These are phyloP conservation scores for Ophion ventricosus DNA, from an alignment of 2,888 invertebrate species.

Conservation along the genomic window DNA sequence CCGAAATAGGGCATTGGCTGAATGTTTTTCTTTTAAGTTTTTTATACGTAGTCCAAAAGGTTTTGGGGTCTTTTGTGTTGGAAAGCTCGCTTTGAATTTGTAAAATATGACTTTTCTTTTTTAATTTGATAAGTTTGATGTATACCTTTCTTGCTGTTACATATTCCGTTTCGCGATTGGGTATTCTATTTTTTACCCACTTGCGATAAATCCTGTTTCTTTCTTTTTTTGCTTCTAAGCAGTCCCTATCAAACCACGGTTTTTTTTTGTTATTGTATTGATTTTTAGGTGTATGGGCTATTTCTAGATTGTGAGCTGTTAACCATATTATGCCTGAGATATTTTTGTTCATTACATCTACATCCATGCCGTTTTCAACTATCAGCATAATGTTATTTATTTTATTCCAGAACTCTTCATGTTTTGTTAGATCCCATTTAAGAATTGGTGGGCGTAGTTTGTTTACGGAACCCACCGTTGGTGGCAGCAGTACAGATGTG, in stretches of 20 bases:
- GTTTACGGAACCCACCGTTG: no score
- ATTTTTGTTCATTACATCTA: background rate
- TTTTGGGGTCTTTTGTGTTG: no score
- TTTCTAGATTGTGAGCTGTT: slow-evolving; percentile 5
- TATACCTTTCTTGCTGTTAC: background rate
- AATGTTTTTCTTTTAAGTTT: no score
- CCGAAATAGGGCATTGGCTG: no score
- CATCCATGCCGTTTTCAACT: background rate
- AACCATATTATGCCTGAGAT: background rate
- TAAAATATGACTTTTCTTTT: background rate
- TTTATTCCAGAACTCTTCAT: background rate
- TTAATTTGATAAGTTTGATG: background rate
- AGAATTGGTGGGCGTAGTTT: no score
- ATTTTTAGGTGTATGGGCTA: background rate
- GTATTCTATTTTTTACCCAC: slow-evolving; percentile 15
- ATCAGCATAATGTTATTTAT: background rate
- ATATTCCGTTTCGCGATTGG: background rate
- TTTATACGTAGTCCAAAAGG: no score
- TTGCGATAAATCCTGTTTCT: background rate
- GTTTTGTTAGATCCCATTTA: background rate
- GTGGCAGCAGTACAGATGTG: no score
- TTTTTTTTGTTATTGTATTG: background rate
- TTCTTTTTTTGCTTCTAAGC: slow-evolving; percentile 4
- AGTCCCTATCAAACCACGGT: slow-evolving; percentile 29
- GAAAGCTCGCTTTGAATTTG: no score